Evolutionary conservation across 2,888 invertebrate genomes (phyloP), one percentile per base, ranked within the genome.

Genomic region (Epirrita christyi): DNA sequence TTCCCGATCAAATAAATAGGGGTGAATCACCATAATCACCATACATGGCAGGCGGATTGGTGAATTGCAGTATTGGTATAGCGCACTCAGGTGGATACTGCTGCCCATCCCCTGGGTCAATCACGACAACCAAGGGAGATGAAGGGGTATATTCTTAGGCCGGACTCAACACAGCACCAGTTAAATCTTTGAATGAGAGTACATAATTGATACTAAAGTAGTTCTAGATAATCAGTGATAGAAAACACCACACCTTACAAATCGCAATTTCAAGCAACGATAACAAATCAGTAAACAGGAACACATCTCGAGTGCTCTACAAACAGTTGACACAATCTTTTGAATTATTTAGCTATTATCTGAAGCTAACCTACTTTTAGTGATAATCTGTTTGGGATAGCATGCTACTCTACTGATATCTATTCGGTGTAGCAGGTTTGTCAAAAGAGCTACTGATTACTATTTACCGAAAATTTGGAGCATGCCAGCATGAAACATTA

Each of bases 231-330:
- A 21, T 21, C 21, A 4, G 21, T 21, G 4, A 21, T 21, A 36
- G 36, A 36, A 11, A 36, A 36, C 40, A 28, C 48, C 48, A 32
- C 48, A 49, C 48, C 48, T 43, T 10, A 37, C 38, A 29, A 21
- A 42, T 14, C 28, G 13, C 38, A 9, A 44, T 51, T 51, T 42
- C 50, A 51, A 59, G 50, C 10, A 51, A 48, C 54, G 58, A 63
- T 61, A 13, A 38, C 1, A 0, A 6, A 61, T 42, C 56, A 43
- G 55, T 38, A 65, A 64, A 63, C 64, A 66, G 64, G 64, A 65
- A 67, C 63, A 61, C 62, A 70, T 67, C 64, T 82, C 70, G 67
- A 88, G 88, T 88, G 87, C 68, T 81, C 36, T 46, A 76, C 82
- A 88, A 88, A 89, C 73, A 88, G 32, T 66, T 70, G 50, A 46